Percentiles rank a stretch among this genome's conserved stretches.
phyloP scores from a whole-genome alignment of 2,888 invertebrate species.

The Scelioninae gen. 2 region DNA sequence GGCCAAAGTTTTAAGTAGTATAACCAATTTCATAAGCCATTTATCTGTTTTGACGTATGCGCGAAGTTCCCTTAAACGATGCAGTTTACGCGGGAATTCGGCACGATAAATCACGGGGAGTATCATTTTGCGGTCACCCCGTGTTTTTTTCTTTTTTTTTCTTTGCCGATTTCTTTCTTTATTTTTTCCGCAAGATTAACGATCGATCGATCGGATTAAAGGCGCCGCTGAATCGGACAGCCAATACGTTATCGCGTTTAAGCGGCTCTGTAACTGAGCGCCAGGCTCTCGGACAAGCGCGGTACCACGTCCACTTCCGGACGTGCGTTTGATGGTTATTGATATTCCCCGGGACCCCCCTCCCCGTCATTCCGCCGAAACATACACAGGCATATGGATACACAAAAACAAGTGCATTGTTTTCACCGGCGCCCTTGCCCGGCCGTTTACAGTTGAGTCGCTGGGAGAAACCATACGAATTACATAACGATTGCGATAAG shows the following conservation, averaged over 20 bases:
- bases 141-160: too few species aligned
- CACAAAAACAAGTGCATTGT: constrained; percentile 24
- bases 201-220: constrained; percentile 54
- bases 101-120: constrained; percentile 43
- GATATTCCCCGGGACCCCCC: constrained; percentile 15
- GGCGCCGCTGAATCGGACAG: constrained; percentile 43
- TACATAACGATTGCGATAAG: too few species aligned
- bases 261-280: constrained; percentile 34
- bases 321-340: constrained; percentile 53
- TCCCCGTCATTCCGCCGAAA: not conserved
- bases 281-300: constrained; percentile 36
- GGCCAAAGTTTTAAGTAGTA: constrained; percentile 41
- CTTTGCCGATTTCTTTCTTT: too few species aligned
- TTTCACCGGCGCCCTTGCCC: too few species aligned
- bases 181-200: constrained; percentile 31
- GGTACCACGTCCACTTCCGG: constrained; percentile 31
- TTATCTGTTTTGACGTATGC: constrained; percentile 47
- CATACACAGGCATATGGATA: constrained; percentile 24
- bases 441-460: too few species aligned
- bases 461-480: too few species aligned
- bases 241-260: constrained; percentile 47
- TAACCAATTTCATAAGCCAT: constrained; percentile 49
- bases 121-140: constrained; percentile 33
- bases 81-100: constrained; percentile 40
- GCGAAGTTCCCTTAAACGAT: constrained; percentile 46